Percentiles rank a stretch among this genome's conserved stretches.
phyloP scores from a whole-genome alignment of 2,797 vertebrate genomes.

The Xiphorhynchus erythropygius region DNA sequence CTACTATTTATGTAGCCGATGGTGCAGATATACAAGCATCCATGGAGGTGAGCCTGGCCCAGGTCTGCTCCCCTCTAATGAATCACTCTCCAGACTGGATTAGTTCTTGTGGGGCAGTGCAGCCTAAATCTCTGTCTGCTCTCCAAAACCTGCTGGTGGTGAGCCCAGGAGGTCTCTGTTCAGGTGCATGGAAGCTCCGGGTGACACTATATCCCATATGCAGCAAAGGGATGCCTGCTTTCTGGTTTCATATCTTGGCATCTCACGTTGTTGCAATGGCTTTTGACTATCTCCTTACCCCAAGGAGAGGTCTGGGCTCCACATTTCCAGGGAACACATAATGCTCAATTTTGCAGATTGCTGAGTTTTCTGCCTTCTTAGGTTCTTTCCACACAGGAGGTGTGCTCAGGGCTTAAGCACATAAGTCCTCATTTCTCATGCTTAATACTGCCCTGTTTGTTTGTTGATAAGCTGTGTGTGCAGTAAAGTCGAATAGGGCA shows the following conservation, averaged over 20 bases:
- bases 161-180: background rate
- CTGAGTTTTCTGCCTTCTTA: background rate
- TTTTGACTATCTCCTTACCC: background rate
- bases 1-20: rapidly evolving
- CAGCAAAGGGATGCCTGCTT: background rate
- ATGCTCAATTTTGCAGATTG: background rate
- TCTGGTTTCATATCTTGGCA: background rate
- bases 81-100: background rate
- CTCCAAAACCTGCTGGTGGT: background rate
- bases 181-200: background rate
- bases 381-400: background rate
- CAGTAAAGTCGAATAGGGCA: background rate
- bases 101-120: background rate
- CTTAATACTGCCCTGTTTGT: background rate
- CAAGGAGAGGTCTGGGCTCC: background rate
- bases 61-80: background rate
- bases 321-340: background rate
- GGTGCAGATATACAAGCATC: background rate
- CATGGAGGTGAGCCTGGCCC: rapidly evolving
- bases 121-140: background rate
- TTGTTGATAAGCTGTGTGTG: background rate
- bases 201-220: rapidly evolving
- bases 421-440: background rate
- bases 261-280: background rate
- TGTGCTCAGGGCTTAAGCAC: background rate